phyloP scores from a whole-genome alignment of 2,888 invertebrate genomes.

The Drosophila fulvimacula region DNA sequence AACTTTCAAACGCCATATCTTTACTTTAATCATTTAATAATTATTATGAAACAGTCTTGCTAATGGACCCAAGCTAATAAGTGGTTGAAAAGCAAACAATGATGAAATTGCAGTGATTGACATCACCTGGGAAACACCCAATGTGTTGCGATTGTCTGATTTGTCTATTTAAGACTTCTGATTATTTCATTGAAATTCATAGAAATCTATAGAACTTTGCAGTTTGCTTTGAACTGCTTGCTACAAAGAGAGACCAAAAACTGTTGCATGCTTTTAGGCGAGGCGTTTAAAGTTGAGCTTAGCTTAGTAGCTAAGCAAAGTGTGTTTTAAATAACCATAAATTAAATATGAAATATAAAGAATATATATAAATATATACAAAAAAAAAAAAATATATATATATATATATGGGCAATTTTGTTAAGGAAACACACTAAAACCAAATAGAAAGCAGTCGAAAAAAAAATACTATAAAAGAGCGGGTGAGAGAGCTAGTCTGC shows the following conservation, averaged over 20 bases:
- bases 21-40: neutral
- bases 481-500: slow-evolving; percentile 2
- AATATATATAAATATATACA: neutral
- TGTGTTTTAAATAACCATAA: slow-evolving; percentile 1
- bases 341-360: neutral
- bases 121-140: neutral
- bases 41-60: slow-evolving; percentile 1
- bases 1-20: slow-evolving; percentile 7
- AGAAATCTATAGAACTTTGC: slow-evolving; percentile 7
- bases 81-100: neutral
- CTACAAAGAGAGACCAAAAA: neutral
- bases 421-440: slow-evolving; percentile 37
- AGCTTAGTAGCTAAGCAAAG: neutral
- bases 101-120: neutral
- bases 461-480: slow-evolving; percentile 18
- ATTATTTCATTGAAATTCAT: neutral
- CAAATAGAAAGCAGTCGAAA: slow-evolving; percentile 68
- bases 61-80: neutral
- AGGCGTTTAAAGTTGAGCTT: neutral
- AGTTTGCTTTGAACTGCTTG: slow-evolving; percentile 49
- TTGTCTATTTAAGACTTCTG: neutral
- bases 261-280: slow-evolving; percentile 63
- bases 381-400: too few species aligned
- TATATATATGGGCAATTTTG: neutral
- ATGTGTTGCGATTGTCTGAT: neutral